phyloP scores from a whole-genome alignment of 2,888 invertebrate genomes.

The Falcaria lacertinaria region DNA sequence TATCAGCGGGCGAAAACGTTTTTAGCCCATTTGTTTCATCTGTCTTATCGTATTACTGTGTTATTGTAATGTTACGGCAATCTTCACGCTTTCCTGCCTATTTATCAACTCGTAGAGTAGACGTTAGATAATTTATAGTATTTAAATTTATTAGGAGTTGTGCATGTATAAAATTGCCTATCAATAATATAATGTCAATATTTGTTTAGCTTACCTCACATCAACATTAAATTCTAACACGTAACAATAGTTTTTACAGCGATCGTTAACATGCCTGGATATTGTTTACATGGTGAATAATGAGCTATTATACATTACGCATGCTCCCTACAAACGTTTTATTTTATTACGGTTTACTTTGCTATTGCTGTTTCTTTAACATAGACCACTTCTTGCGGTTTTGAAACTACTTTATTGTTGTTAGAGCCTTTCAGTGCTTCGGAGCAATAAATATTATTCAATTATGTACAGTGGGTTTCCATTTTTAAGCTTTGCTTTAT shows the following conservation, averaged over 20 bases:
- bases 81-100: neutral
- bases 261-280: conserved; percentile 31
- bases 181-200: too few species aligned
- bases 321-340: conserved; percentile 31
- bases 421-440: neutral
- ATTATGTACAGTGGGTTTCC: too few species aligned
- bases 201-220: neutral
- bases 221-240: neutral
- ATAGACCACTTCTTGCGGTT: neutral
- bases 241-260: conserved; percentile 33
- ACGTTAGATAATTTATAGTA: too few species aligned
- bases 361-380: neutral
- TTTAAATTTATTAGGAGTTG: too few species aligned
- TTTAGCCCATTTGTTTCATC: neutral
- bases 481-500: too few species aligned
- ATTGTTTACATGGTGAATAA: conserved; percentile 43
- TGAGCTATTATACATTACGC: conserved; percentile 38
- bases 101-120: too few species aligned
- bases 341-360: neutral
- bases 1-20: neutral
- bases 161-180: too few species aligned
- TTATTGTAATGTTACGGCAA: neutral
- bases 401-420: neutral
- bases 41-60: neutral
- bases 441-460: too few species aligned